A percentile compares a stretch with the other conserved stretches of the same genome.
Conservation (phyloP, 2,888 invertebrate species). For the Erynnis tages region DNA sequence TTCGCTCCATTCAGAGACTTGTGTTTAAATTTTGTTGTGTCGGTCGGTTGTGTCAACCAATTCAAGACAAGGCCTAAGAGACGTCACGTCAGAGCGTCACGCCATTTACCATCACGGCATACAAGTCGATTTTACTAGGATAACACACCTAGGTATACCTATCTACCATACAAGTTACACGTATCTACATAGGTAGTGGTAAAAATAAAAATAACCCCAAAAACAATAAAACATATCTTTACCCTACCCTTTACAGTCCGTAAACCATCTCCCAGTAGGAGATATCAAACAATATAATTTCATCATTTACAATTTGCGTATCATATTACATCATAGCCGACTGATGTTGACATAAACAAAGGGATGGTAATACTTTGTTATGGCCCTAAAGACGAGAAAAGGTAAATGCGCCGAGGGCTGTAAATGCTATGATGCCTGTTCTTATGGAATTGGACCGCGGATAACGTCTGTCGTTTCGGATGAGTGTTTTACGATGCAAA, state of each 20-base stretch:
- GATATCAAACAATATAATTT: constrained; percentile 1
- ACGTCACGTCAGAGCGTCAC: no score
- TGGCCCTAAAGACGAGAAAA: constrained; percentile 12
- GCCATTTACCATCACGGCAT: no score
- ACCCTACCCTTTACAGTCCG: neutral
- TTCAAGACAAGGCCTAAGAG: no score
- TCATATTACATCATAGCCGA: constrained; percentile 5
- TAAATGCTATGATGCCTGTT: constrained; percentile 17
- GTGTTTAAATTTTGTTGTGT: no score
- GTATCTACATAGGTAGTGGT: no score
- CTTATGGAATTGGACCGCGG: constrained; percentile 12
- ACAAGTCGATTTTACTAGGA: no score
- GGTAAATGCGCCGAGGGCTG: constrained; percentile 15
- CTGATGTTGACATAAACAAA: constrained; percentile 14
- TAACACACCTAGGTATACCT: no score
- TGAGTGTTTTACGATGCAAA: neutral
- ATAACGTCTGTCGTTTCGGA: neutral
- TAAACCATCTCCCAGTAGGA: neutral
- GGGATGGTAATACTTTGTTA: constrained; percentile 12
- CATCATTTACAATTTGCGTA: neutral
- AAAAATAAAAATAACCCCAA: neutral
- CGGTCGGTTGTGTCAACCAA: no score
- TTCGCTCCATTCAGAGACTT: no score
- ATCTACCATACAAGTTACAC: no score
- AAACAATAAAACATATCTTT: neutral